These are phyloP conservation scores for Mythimna loreyi DNA, from an alignment of 2,888 invertebrate genomes.

Conservation along the genomic window DNA sequence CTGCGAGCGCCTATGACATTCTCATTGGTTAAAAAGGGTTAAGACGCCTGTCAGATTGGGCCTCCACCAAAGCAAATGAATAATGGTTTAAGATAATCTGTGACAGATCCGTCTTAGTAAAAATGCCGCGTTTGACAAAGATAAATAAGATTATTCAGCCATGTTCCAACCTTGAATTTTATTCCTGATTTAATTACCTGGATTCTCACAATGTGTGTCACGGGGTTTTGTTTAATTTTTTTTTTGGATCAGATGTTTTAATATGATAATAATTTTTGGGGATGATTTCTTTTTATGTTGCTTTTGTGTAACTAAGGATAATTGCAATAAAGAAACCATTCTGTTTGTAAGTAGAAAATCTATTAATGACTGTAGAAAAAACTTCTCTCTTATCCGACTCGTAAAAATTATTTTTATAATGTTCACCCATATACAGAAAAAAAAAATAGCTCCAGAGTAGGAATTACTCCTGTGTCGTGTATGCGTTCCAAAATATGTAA, in stretches of 20 bases:
- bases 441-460: too few relatives aligned
- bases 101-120: conserved; percentile 89
- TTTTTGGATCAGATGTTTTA: conserved; percentile 59
- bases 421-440: too few relatives aligned
- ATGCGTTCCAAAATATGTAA: too few relatives aligned
- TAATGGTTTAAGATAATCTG: conserved; percentile 88
- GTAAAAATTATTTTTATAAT: too few relatives aligned
- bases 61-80: conserved; percentile 87
- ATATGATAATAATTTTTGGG: conserved; percentile 41
- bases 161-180: conserved; percentile 82
- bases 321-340: neutral
- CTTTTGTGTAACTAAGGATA: too few relatives aligned
- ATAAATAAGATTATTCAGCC: conserved; percentile 88
- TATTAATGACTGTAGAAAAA: too few relatives aligned
- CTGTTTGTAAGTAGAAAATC: neutral
- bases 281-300: conserved; percentile 14
- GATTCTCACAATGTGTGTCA: conserved; percentile 88
- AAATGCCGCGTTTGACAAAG: conserved; percentile 88
- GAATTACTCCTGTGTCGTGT: too few relatives aligned
- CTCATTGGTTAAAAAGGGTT: conserved; percentile 90
- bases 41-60: conserved; percentile 89
- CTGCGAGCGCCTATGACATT: conserved; percentile 87
- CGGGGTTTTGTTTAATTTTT: conserved; percentile 69
- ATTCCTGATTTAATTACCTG: conserved; percentile 88
- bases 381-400: too few relatives aligned